These are phyloP conservation scores for Bombus soroeensis DNA, from an alignment of 1,140 invertebrate species.

Conservation along the genomic window DNA sequence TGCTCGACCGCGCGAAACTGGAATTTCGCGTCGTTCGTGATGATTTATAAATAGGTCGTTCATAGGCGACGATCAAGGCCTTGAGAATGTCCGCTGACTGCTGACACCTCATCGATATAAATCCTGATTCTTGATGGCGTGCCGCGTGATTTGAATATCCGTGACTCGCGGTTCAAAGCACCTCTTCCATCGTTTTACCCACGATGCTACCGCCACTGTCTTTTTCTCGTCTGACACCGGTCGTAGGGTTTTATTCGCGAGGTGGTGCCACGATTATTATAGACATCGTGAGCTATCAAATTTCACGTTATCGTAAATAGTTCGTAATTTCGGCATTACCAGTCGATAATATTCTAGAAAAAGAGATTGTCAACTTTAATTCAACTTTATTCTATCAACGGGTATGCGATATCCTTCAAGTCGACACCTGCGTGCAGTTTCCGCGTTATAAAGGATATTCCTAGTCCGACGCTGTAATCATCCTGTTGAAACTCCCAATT, in stretches of 20 bases:
- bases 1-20: not conserved
- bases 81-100: not conserved
- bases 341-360: not conserved
- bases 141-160: slow-evolving; percentile 29
- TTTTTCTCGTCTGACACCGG: not conserved
- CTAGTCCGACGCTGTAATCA: not conserved
- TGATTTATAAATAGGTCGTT: slow-evolving; percentile 22
- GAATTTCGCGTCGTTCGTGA: slow-evolving; percentile 29
- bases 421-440: not conserved
- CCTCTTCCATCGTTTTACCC: not conserved
- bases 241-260: not conserved
- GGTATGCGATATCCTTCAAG: too few species aligned
- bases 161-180: not conserved
- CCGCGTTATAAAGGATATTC: too few species aligned
- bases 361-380: not conserved
- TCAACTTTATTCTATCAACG: not conserved
- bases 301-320: not conserved
- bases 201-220: too few species aligned
- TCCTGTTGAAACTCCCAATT: not conserved
- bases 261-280: not conserved
- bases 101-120: slow-evolving; percentile 22
- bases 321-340: not conserved
- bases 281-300: not conserved
- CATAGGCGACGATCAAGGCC: not conserved
- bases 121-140: slow-evolving; percentile 2